A percentile compares a stretch with the other conserved stretches of the same genome.
These are phyloP conservation scores for Cybosia mesomella DNA, from an alignment of 2,888 invertebrate species.

Conservation along the genomic window DNA sequence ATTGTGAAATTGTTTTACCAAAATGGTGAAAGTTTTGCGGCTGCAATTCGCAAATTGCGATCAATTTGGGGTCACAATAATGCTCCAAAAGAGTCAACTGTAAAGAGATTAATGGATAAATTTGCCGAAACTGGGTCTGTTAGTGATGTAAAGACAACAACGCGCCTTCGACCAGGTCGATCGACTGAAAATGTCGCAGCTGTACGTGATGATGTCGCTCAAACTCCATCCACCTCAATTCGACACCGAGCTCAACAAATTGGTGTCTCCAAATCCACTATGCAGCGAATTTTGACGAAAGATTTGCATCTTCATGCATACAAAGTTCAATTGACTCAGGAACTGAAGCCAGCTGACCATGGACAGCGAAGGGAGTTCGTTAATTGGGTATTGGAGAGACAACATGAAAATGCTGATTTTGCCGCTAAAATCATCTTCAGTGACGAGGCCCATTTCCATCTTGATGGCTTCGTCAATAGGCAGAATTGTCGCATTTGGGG, in stretches of 20 bases:
- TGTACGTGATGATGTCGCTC: conserved; percentile 32
- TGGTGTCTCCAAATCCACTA: conserved; percentile 14
- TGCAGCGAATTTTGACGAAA: conserved; percentile 19
- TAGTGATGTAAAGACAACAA: neutral
- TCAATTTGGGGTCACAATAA: too few species aligned
- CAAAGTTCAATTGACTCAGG: conserved; percentile 40
- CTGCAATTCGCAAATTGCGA: too few species aligned
- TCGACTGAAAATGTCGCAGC: conserved; percentile 31
- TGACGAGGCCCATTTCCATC: too few species aligned
- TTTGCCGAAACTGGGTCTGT: too few species aligned
- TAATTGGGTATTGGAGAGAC: conserved; percentile 26
- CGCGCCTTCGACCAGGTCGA: conserved; percentile 6
- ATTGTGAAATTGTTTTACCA: too few species aligned
- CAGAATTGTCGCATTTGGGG: too few species aligned
- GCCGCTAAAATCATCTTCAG: neutral
- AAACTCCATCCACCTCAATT: conserved; percentile 32
- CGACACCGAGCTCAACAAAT: conserved; percentile 20
- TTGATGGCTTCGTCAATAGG: too few species aligned
- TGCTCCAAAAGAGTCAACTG: too few species aligned
- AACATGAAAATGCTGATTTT: conserved; percentile 3
- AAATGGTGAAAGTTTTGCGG: too few species aligned
- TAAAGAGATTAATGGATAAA: too few species aligned
- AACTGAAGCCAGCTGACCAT: conserved; percentile 29
- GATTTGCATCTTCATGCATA: conserved; percentile 31
- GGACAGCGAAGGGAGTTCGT: neutral